phyloP scores from a whole-genome alignment of 2,888 invertebrate species.

The Drosophila koepferae region DNA sequence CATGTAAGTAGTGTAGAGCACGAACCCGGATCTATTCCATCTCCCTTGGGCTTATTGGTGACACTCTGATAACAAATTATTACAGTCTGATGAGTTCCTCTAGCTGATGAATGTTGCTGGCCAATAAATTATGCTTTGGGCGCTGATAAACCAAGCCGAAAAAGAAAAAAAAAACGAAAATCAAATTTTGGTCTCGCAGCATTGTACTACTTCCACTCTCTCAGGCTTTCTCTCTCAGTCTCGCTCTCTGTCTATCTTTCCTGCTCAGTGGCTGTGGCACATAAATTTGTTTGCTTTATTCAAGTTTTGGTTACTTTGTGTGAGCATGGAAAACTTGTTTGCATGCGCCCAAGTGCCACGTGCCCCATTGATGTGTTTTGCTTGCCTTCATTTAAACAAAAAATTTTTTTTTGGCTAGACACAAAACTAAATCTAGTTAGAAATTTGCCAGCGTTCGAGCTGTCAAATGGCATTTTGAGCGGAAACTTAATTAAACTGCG shows the following conservation, averaged over 20 bases:
- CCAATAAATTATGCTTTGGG: slow-evolving; percentile 77
- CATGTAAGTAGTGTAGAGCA: slow-evolving; percentile 16
- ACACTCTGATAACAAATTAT: slow-evolving; percentile 77
- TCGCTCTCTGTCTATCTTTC: slow-evolving; percentile 12
- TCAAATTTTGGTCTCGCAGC: slow-evolving; percentile 11
- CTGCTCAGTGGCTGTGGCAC: slow-evolving; percentile 22
- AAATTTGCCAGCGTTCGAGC: not conserved
- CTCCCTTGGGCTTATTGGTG: slow-evolving; percentile 56
- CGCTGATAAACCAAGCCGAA: slow-evolving; percentile 43
- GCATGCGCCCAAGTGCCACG: slow-evolving; percentile 38
- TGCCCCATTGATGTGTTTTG: too few relatives aligned
- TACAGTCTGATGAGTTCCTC: slow-evolving; percentile 78
- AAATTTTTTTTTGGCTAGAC: not conserved
- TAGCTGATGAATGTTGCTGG: slow-evolving; percentile 71
- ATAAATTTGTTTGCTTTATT: slow-evolving; percentile 79
- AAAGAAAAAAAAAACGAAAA: slow-evolving; percentile 3
- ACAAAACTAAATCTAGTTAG: not conserved
- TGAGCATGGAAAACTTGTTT: slow-evolving; percentile 42
- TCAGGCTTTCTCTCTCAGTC: slow-evolving; percentile 15
- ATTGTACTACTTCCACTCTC: slow-evolving; percentile 2
- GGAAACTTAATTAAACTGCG: slow-evolving; percentile 63
- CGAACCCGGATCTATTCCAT: not conserved
- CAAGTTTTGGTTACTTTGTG: slow-evolving; percentile 55
- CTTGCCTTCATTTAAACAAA: not conserved
- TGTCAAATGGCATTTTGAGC: slow-evolving; percentile 41